Conservation (phyloP, 1,140 invertebrate species). For the Hycleus cichorii region DNA sequence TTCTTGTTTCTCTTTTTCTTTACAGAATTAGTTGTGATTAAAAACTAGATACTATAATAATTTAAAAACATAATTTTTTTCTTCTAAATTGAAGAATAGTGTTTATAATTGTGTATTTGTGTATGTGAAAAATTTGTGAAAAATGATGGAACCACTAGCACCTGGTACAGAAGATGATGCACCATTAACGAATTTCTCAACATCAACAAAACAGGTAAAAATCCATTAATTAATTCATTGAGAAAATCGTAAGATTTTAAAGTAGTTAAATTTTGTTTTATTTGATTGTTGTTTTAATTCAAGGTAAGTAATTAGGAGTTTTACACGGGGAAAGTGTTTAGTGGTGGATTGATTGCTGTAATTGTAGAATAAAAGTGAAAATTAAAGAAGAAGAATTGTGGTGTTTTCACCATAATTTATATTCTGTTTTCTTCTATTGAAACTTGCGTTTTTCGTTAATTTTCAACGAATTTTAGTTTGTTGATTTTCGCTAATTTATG, state of each 20-base stretch:
- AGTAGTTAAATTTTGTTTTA: slow-evolving; percentile 10
- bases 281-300: not conserved
- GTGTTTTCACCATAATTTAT: slow-evolving; percentile 20
- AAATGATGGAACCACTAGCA: slow-evolving; percentile 33
- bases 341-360: not conserved
- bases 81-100: not conserved
- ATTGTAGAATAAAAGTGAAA: not conserved
- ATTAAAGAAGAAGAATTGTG: slow-evolving; percentile 15
- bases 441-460: not conserved
- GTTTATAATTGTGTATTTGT: slow-evolving; percentile 20
- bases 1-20: slow-evolving; percentile 12
- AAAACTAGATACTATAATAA: not conserved
- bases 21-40: slow-evolving; percentile 9
- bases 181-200: slow-evolving; percentile 20
- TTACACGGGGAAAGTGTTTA: not conserved
- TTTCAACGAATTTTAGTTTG: too few species aligned
- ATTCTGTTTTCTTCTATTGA: not conserved
- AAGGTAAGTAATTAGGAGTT: slow-evolving; percentile 7
- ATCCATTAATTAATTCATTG: not conserved
- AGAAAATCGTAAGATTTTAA: slow-evolving; percentile 3
- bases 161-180: slow-evolving; percentile 37
- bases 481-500: too few species aligned
- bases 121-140: slow-evolving; percentile 10
- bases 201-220: slow-evolving; percentile 33
- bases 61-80: not conserved